A percentile compares a stretch with the other conserved stretches of the same genome.
Evolutionary conservation across 2,888 invertebrate species (phyloP).

Genomic region (Alloplasta piceator): DNA sequence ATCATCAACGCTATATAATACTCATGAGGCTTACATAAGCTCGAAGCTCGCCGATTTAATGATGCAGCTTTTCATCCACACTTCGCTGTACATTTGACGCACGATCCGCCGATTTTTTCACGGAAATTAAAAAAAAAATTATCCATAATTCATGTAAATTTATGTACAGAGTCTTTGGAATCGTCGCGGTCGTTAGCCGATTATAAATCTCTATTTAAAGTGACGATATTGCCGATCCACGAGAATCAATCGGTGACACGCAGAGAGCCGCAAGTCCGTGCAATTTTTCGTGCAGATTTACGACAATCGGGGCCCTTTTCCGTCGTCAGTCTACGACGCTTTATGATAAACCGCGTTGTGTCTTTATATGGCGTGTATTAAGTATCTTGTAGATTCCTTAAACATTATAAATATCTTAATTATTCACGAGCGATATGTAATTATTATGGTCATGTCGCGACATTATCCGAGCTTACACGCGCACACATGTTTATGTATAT

Average conservation of each 20-base stretch:
- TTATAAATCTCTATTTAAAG: conserved; percentile 55
- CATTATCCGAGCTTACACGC: conserved; percentile 49
- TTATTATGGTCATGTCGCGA: conserved; percentile 58
- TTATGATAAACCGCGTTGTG: no score
- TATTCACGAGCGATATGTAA: conserved; percentile 59
- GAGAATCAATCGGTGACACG: no score
- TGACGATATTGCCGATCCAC: conserved; percentile 27
- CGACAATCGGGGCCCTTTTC: no score
- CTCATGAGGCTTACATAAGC: conserved; percentile 25
- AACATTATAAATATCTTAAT: conserved; percentile 65
- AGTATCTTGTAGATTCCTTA: conserved; percentile 49
- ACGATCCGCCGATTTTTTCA: conserved; percentile 2
- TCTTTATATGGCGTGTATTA: conserved; percentile 38
- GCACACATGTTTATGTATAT: conserved; percentile 42
- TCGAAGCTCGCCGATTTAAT: conserved; percentile 25
- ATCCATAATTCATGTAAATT: neutral
- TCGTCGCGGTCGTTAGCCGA: conserved; percentile 57
- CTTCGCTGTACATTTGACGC: conserved; percentile 12
- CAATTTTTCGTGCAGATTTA: no score
- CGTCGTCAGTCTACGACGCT: no score
- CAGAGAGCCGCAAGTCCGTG: no score
- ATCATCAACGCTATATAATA: conserved; percentile 15
- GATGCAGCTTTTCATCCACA: conserved; percentile 11
- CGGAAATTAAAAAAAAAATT: conserved; percentile 5
- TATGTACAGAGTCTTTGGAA: conserved; percentile 9